Conservation (phyloP, 2,113 vertebrate species). For the Microtus oregoni region DNA sequence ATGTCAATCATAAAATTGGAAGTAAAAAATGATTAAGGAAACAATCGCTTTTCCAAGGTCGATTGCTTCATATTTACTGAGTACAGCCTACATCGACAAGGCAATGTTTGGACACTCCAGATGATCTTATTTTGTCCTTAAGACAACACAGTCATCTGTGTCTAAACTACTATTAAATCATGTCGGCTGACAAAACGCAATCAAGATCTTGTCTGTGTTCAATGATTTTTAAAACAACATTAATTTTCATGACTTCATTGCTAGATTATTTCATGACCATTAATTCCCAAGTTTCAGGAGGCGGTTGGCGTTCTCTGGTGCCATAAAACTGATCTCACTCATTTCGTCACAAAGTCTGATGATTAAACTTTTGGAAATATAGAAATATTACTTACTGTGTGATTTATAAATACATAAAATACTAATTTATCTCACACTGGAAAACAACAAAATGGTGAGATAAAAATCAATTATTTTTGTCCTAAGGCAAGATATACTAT, state of each 20-base stretch:
- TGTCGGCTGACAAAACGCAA: constrained; percentile 53
- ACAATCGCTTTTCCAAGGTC: not conserved
- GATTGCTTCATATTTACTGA: not conserved
- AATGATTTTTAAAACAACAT: constrained; percentile 72
- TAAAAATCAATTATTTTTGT: constrained; percentile 69
- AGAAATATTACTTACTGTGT: constrained; percentile 44
- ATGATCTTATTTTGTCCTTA: constrained; percentile 33
- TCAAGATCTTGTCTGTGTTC: constrained; percentile 65
- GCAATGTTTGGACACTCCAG: not conserved
- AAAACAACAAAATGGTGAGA: constrained; percentile 48
- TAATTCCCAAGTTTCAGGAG: constrained; percentile 68
- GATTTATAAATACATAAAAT: constrained; percentile 69
- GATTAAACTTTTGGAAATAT: constrained; percentile 52
- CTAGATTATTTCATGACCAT: constrained; percentile 73
- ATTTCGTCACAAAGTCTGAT: constrained; percentile 63
- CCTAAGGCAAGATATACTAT: constrained; percentile 36
- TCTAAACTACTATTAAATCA: constrained; percentile 62
- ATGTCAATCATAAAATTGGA: not conserved
- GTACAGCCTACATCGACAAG: not conserved
- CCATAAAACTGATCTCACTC: constrained; percentile 32
- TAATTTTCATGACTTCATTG: constrained; percentile 77
- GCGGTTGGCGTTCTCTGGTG: constrained; percentile 3
- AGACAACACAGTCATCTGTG: constrained; percentile 41
- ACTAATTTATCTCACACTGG: constrained; percentile 52
- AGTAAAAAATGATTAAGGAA: not conserved